Conservation (phyloP, 2,113 vertebrate genomes). For the Pelvicachromis taeniatus region DNA sequence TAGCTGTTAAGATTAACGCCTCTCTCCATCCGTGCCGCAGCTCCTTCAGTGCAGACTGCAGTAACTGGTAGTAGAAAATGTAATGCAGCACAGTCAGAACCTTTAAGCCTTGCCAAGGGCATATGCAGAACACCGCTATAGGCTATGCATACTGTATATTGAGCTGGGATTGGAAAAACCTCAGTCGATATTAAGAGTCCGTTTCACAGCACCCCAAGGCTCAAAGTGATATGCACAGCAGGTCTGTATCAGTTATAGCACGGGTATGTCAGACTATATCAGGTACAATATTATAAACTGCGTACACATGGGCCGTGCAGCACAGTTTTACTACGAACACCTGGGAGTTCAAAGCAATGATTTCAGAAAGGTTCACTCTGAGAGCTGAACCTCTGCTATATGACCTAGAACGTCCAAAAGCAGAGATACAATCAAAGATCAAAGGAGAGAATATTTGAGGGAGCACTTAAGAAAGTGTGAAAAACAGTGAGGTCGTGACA, state of each 20-base stretch:
- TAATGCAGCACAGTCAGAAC: not conserved
- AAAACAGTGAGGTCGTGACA: not conserved
- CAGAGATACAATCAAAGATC: not conserved
- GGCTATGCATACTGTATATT: constrained; percentile 19
- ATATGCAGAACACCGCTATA: constrained; percentile 1
- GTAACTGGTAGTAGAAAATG: not conserved
- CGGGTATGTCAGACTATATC: not conserved
- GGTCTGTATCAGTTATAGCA: not conserved
- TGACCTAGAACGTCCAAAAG: not conserved
- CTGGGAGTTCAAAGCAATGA: not conserved
- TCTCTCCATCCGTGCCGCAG: not conserved
- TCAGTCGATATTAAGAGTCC: constrained; percentile 22
- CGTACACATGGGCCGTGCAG: not conserved
- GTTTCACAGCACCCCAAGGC: not conserved
- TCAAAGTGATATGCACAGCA: not conserved
- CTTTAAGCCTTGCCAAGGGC: not conserved
- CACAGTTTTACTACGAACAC: not conserved
- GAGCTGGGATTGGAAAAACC: constrained; percentile 34
- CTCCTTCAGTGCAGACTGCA: not conserved
- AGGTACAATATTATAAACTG: not conserved
- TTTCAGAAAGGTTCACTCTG: not conserved
- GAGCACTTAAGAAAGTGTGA: not conserved
- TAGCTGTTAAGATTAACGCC: not conserved
- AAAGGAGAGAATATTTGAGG: not conserved
- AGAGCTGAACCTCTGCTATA: not conserved